Evolutionary conservation across 2,888 invertebrate genomes (phyloP).

Genomic region (Coelinius sp.): DNA sequence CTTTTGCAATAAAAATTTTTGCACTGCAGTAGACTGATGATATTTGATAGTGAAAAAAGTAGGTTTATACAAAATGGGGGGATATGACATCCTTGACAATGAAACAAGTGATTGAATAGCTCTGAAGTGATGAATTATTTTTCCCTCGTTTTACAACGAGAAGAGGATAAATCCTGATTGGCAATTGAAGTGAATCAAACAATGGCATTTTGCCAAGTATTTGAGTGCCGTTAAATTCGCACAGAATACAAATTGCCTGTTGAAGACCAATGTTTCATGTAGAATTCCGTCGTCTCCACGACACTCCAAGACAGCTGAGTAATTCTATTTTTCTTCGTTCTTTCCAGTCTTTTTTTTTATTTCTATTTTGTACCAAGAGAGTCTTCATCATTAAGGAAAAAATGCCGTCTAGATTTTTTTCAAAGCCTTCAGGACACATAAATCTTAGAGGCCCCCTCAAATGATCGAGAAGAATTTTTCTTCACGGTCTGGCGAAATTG

Average conservation of each 20-base stretch:
- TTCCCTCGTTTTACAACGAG: not conserved
- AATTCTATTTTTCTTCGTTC: not conserved
- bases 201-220: constrained; percentile 35
- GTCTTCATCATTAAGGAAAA: constrained; percentile 24
- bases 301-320: constrained; percentile 19
- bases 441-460: constrained; percentile 37
- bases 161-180: constrained; percentile 8
- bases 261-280: constrained; percentile 30
- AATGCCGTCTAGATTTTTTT: constrained; percentile 27
- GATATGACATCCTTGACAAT: not conserved
- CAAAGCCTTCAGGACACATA: constrained; percentile 38
- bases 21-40: constrained; percentile 8
- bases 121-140: not conserved
- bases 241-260: constrained; percentile 49
- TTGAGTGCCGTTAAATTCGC: constrained; percentile 40
- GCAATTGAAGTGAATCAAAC: constrained; percentile 33
- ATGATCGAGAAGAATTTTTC: constrained; percentile 27
- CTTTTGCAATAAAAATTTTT: constrained; percentile 12
- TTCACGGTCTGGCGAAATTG: constrained; percentile 49
- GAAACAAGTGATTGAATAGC: not conserved
- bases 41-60: not conserved
- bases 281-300: constrained; percentile 31
- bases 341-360: constrained; percentile 8
- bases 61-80: not conserved
- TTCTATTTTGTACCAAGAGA: constrained; percentile 1